Percentiles rank a stretch among this genome's conserved stretches.
These are phyloP conservation scores for Drosophila barbarae DNA, from an alignment of 2,888 invertebrate genomes.

Conservation along the genomic window DNA sequence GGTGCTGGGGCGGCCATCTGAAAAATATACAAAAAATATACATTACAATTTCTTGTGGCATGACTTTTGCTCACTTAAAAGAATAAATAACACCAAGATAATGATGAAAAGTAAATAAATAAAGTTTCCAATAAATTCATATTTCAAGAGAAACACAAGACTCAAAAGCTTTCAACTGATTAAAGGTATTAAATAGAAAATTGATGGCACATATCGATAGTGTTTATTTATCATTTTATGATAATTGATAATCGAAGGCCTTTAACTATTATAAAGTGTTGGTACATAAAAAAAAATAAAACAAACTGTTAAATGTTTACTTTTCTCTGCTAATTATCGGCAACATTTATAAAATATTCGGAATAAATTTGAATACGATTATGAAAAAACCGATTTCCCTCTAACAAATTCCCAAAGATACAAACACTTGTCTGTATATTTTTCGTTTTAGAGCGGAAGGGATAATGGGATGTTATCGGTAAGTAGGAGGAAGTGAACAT, in stretches of 20 bases:
- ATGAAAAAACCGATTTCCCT: background rate
- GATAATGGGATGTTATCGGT: constrained; percentile 24
- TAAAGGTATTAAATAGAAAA: background rate
- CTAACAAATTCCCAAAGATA: background rate
- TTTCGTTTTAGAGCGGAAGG: constrained; percentile 8
- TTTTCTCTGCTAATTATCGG: background rate
- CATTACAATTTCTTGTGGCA: background rate
- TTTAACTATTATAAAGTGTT: background rate
- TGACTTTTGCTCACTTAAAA: background rate
- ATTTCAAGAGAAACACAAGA: background rate
- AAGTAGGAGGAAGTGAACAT: constrained; percentile 12
- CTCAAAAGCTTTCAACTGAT: background rate
- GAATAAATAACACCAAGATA: constrained; percentile 6
- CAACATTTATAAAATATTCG: background rate
- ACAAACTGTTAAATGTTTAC: no score
- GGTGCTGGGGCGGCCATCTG: constrained; percentile 81
- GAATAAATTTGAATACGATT: background rate
- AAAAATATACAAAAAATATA: background rate
- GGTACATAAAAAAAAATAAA: background rate
- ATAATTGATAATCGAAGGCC: background rate
- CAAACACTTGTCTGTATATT: background rate
- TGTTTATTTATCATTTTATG: background rate
- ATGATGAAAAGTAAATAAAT: background rate
- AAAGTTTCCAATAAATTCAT: background rate
- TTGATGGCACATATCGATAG: background rate